Evolutionary conservation across 2,113 vertebrate species (phyloP).

Genomic region (Callaeas wilsoni): DNA sequence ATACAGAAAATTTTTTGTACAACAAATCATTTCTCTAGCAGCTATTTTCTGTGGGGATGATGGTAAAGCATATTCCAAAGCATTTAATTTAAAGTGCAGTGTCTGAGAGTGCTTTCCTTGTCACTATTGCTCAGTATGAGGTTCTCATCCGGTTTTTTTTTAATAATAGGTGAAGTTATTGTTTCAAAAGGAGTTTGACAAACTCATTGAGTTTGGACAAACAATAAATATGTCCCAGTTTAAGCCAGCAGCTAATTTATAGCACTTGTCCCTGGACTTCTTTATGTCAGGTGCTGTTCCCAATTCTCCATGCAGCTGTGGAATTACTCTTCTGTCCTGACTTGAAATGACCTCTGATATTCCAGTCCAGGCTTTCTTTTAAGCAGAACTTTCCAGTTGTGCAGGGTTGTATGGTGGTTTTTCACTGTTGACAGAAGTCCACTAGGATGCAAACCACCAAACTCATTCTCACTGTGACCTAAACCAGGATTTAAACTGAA

Average conservation of each 20-base stretch:
- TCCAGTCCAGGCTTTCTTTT: constrained; percentile 1
- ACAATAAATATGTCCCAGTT: not conserved
- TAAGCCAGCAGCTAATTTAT: not conserved
- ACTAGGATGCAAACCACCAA: constrained; percentile 18
- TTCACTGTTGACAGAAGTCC: constrained; percentile 17
- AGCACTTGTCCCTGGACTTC: not conserved
- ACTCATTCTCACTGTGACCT: constrained; percentile 28
- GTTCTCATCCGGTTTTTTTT: not conserved
- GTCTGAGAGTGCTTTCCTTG: not conserved
- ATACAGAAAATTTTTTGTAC: not conserved
- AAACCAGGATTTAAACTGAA: constrained; percentile 31
- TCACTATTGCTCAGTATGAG: not conserved
- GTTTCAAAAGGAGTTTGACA: not conserved
- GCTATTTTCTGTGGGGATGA: not conserved
- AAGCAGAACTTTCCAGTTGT: not conserved
- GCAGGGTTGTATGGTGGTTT: not conserved
- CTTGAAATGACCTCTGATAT: not conserved
- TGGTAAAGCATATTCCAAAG: not conserved
- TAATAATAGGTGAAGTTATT: not conserved
- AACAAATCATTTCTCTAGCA: not conserved
- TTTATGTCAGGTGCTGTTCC: not conserved
- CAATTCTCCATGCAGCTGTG: not conserved
- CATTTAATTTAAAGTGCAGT: not conserved
- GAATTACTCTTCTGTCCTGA: not conserved
- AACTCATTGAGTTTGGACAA: not conserved